Base-by-base conservation (phyloP, 2,113 vertebrate species). In the Cyprinodon brontotheroides region DNA sequence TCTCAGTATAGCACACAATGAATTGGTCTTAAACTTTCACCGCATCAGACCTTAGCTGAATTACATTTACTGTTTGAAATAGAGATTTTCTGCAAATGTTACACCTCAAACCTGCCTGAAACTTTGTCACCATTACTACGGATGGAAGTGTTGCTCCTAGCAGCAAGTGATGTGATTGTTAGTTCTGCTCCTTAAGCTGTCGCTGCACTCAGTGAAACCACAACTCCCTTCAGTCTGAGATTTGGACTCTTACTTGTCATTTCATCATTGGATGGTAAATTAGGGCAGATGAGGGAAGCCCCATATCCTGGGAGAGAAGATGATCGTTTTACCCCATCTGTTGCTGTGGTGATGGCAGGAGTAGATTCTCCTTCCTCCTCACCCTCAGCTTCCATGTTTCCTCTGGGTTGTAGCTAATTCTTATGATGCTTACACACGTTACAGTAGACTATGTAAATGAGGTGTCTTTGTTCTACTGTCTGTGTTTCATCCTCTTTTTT, bases 241-340 rank as follows among this genome's bases (percentile, higher is more conserved):
- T 69, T 63, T 4, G 61, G 61, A 40, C 67, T 81, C 83, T 92
- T 93, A 79, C 89, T 85, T 83, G 68, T 89, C 86, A 86, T 94
- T 93, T 89, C 92, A 93, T 93, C 92, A 94, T 86, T 90, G 87
- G 87, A 79, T 64, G 71, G 80, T 88, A 85, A 91, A 91, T 88
- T 82, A 85, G 61, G 84, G 70, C 74, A 78, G 78, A 79, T 43
- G 79, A 88, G 85, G 64, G 79, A 61, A 86, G 79, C 62, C 20
- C 65, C 65, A 81, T 80, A 87, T 89, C 80, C 80, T 79, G 87
- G 83, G 88, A 91, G 75, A 75, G 78, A 13, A 3, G 36, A 72
- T 63, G 65, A 41, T 64, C 4, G n/a, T 85, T 83, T 83, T 81
- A 74, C 74, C 79, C 87, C 82, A 79, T 83, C 81, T 75, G 86